Base-by-base conservation (phyloP, 1,140 invertebrate genomes). In the Drosophila saltans region DNA sequence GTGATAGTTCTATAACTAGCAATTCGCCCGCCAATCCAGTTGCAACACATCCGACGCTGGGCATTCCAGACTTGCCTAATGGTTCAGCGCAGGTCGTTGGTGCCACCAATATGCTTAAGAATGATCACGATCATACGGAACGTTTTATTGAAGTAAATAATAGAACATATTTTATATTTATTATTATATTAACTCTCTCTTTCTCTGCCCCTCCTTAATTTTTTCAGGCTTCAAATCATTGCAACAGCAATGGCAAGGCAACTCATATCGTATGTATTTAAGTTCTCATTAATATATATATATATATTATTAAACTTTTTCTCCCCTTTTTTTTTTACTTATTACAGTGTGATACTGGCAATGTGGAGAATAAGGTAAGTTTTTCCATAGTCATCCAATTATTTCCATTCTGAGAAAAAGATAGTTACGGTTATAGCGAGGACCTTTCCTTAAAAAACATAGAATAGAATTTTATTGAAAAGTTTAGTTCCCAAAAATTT, bases 291-390 rank as follows among this genome's bases (percentile, higher is more conserved):
- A 63, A 30, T 52, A 2, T 11, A 36, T n/a, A 2, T 11, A 36
- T n/a, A n/a, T 11, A 1, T 66, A 65, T 70, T 10, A 45, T 72
- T 64, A 62, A 64, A 61, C 68, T 61, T 73, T 57, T 72, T 75
- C 66, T 6, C 66, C 78, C 40, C 21, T 61, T 61, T 69, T 52
- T 73, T 67, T 79, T 67, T 61, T 71, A 74, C 65, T 67, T 72
- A 16, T 96, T 96, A 75, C 94, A 97, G 96, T 97, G 96, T 97
- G 96, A 97, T 96, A 97, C 96, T 95, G 95, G 96, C 95, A 96
- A 95, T 93, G 96, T 96, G 93, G 96, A 96, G 93, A 96, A 96
- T 94, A 96, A 96, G 96, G 96, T 96, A 93, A 94, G 95, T 79
- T 3, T 57, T 10, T 11, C 16, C 6, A 10, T 40, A 11, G 0